Percentiles rank a stretch among this genome's conserved stretches.
Evolutionary conservation across 2,888 invertebrate species (phyloP).

Genomic region (Myathropa florea): DNA sequence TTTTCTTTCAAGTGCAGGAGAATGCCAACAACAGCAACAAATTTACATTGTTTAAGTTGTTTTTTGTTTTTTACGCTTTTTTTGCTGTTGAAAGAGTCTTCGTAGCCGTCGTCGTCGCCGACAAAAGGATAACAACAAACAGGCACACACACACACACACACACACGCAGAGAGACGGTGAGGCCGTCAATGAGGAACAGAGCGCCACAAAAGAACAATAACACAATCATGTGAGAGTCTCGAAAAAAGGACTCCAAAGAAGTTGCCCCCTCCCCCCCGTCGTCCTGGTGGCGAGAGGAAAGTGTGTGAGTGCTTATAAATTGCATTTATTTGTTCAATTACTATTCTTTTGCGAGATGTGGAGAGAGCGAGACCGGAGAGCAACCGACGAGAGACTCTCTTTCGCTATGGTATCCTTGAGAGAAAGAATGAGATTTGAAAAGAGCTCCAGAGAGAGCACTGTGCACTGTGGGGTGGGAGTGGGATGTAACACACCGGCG

Average conservation of each 20-base stretch:
- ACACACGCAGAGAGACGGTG: not conserved
- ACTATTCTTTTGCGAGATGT: slow-evolving; percentile 44
- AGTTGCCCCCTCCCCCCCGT: slow-evolving; percentile 3
- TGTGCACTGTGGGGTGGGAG: not conserved
- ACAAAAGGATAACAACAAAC: slow-evolving; percentile 57
- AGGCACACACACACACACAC: not conserved
- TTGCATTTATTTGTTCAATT: slow-evolving; percentile 68
- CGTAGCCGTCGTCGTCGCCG: not conserved
- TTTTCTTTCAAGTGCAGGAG: slow-evolving; percentile 67
- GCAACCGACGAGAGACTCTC: slow-evolving; percentile 38
- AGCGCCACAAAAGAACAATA: slow-evolving; percentile 39
- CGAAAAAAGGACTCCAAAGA: slow-evolving; percentile 43
- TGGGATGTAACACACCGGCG: not conserved
- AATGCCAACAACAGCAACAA: slow-evolving; percentile 20
- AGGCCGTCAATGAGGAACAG: slow-evolving; percentile 28
- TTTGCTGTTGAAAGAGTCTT: slow-evolving; percentile 38
- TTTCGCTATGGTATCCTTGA: slow-evolving; percentile 34
- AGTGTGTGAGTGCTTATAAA: slow-evolving; percentile 51
- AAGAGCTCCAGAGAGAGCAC: slow-evolving; percentile 6
- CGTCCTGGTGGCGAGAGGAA: not conserved
- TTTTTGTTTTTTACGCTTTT: not conserved
- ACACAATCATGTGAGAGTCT: slow-evolving; percentile 62
- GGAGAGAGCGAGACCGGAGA: not conserved
- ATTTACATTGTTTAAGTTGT: slow-evolving; percentile 48
- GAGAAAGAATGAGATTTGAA: slow-evolving; percentile 49